These are phyloP conservation scores for Poeciliopsis presidionis DNA, from an alignment of 2,797 vertebrate genomes.

Conservation along the genomic window DNA sequence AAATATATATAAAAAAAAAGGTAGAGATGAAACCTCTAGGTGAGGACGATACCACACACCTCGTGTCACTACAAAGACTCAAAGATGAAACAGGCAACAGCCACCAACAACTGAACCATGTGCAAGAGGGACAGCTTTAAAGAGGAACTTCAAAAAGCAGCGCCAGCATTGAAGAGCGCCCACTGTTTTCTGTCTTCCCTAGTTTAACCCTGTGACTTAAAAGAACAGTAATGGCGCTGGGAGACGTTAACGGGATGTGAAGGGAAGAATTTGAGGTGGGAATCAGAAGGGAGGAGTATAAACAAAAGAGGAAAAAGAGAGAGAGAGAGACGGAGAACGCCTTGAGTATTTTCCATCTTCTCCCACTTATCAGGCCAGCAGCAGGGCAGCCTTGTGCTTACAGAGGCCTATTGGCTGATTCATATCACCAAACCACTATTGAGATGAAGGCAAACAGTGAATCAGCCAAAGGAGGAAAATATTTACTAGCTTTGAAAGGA, in stretches of 20 bases:
- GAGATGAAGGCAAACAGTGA: conserved; percentile 62
- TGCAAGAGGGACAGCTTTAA: conserved; percentile 52
- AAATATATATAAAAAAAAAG: conserved; percentile 26
- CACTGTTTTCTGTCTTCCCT: conserved; percentile 59
- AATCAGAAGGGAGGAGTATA: conserved; percentile 29
- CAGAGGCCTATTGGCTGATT: conserved; percentile 72
- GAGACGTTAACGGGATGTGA: conserved; percentile 58
- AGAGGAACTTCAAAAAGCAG: conserved; percentile 64
- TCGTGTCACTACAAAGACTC: conserved; percentile 66
- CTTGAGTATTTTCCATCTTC: conserved; percentile 64
- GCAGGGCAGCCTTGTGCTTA: conserved; percentile 67
- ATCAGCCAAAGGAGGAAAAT: conserved; percentile 55
- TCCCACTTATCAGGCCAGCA: conserved; percentile 70
- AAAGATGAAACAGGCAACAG: conserved; percentile 69
- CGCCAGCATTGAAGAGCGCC: conserved; percentile 44
- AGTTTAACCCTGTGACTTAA: conserved; percentile 70
- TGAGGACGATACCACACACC: conserved; percentile 57
- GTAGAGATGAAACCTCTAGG: conserved; percentile 65
- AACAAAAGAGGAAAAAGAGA: conserved; percentile 34
- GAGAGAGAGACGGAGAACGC: conserved; percentile 28
- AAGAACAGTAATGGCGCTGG: conserved; percentile 50
- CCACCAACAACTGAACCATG: conserved; percentile 59
- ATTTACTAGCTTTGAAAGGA: conserved; percentile 40
- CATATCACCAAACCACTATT: conserved; percentile 66
- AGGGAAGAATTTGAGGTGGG: conserved; percentile 45